These are phyloP conservation scores for Coreoperca whiteheadi DNA, from an alignment of 2,113 vertebrate genomes.

Conservation along the genomic window DNA sequence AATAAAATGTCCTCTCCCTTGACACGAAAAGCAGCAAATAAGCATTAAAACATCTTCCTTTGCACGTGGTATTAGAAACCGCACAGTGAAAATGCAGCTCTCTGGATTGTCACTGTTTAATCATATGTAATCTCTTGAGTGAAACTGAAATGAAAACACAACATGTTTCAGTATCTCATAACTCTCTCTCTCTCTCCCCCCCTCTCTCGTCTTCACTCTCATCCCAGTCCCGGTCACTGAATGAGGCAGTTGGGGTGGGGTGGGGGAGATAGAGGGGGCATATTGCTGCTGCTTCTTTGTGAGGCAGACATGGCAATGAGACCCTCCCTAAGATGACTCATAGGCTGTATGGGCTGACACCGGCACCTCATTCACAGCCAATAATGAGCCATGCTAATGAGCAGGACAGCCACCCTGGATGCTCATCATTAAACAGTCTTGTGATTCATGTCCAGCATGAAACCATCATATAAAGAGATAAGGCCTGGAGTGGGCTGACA, in stretches of 20 bases:
- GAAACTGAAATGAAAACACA: conserved; percentile 58
- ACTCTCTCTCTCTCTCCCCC: conserved; percentile 37
- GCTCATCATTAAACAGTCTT: conserved; percentile 73
- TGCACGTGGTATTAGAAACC: conserved; percentile 55
- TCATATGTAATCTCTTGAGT: conserved; percentile 70
- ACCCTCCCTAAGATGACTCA: conserved; percentile 82
- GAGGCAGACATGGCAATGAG: conserved; percentile 72
- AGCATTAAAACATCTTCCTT: conserved; percentile 74
- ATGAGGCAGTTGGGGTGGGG: conserved; percentile 43
- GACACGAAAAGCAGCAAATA: conserved; percentile 71
- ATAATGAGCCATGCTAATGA: conserved; percentile 86
- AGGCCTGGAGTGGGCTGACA: conserved; percentile 21
- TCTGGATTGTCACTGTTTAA: conserved; percentile 62
- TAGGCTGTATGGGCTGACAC: conserved; percentile 80
- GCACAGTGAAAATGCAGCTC: conserved; percentile 63
- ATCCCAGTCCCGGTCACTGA: conserved; percentile 43
- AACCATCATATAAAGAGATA: conserved; percentile 66
- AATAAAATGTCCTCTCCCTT: conserved; percentile 75
- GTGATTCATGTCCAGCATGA: conserved; percentile 72
- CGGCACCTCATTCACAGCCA: conserved; percentile 84
- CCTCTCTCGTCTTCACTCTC: conserved; percentile 9
- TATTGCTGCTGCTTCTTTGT: conserved; percentile 51
- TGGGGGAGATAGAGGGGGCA: not conserved
- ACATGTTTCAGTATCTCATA: conserved; percentile 46
- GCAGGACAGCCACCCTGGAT: conserved; percentile 76